phyloP scores from a whole-genome alignment of 2,888 invertebrate species.

The Rhagonycha lutea region DNA sequence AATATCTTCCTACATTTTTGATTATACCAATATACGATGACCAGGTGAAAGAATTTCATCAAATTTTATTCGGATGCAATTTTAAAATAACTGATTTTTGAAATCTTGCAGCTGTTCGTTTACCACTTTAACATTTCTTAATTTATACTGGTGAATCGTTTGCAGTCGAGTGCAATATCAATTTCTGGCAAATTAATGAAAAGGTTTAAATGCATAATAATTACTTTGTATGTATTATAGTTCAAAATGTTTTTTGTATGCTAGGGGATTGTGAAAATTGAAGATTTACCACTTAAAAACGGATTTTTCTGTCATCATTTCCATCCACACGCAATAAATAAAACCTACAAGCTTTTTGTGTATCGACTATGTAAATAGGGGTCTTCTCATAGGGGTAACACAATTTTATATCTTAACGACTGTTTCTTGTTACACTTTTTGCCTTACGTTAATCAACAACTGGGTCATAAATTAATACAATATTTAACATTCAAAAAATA shows the following conservation, averaged over 20 bases:
- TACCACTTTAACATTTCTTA: not conserved
- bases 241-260: not conserved
- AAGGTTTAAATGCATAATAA: not conserved
- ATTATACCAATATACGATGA: not conserved
- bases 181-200: not conserved
- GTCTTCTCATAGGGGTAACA: not conserved
- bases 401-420: not conserved
- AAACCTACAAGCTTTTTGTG: not conserved
- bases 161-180: not conserved
- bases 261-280: not conserved
- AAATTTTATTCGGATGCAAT: not conserved
- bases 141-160: not conserved
- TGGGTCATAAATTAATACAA: not conserved
- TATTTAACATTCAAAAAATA: not conserved
- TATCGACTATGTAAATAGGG: conserved; percentile 1
- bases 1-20: not conserved
- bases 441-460: not conserved
- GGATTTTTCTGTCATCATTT: not conserved
- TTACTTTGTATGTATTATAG: not conserved
- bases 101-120: not conserved
- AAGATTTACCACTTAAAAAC: not conserved
- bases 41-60: not conserved
- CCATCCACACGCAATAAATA: not conserved
- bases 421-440: not conserved
- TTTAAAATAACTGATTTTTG: not conserved